Percentiles rank a stretch among this genome's conserved stretches.
phyloP scores from a whole-genome alignment of 2,113 vertebrate genomes.

The Brevimyrus niger region DNA sequence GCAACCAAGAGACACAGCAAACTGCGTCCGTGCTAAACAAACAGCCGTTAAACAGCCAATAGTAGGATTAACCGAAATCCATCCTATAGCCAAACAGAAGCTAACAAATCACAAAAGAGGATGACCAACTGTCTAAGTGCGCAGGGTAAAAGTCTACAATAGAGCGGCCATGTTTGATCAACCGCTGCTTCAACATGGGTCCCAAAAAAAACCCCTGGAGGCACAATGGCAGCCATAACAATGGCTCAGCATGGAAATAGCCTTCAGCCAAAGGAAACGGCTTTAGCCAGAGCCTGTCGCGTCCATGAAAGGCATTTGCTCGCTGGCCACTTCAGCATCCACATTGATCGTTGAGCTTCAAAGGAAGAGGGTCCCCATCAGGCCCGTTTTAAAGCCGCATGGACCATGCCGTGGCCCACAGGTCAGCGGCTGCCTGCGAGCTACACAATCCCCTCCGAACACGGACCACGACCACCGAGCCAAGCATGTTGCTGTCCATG shows the following conservation, averaged over 20 bases:
- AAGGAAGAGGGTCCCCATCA: constrained; percentile 8
- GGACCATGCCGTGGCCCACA: not conserved
- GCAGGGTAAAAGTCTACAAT: not conserved
- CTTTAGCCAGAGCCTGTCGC: constrained; percentile 22
- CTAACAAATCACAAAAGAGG: not conserved
- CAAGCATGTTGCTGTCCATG: constrained; percentile 38
- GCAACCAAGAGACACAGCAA: not conserved
- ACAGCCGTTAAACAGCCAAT: not conserved
- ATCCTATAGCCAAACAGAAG: not conserved
- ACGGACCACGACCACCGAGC: not conserved
- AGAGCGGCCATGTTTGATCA: not conserved
- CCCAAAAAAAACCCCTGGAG: not conserved
- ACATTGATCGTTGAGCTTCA: not conserved
- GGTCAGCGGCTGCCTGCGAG: not conserved
- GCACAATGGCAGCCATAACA: not conserved
- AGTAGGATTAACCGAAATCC: not conserved
- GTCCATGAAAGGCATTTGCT: constrained; percentile 10
- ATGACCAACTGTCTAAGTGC: not conserved
- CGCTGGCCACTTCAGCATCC: constrained; percentile 23
- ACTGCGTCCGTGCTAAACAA: not conserved
- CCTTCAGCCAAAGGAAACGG: constrained; percentile 13
- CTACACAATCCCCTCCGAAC: not conserved
- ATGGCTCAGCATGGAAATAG: constrained; percentile 3
- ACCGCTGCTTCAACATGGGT: not conserved
- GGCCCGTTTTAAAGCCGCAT: not conserved